Evolutionary conservation across 2,113 vertebrate species (phyloP), one percentile per base, ranked within the genome.

Genomic region (Lophochroa leadbeateri): DNA sequence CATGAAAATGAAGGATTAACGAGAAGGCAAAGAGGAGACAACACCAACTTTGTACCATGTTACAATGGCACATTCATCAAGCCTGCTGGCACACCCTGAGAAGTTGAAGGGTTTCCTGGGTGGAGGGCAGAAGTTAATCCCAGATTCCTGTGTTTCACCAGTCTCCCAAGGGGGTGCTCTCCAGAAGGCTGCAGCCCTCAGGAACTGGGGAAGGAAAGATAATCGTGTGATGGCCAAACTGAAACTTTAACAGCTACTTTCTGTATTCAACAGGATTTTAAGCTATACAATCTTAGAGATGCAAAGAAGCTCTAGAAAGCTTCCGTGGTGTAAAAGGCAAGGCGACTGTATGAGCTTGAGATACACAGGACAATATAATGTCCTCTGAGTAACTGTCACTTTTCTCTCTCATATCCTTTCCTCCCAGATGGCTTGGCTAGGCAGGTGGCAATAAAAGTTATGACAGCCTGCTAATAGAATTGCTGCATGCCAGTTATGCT

Each of bases 401-500:
- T 57, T 23, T 39, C 5, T 12, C 14, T 70, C 71, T 49, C 33
- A 4, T 0, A 50, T 64, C 57, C 68, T 72, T 25, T 81, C 74
- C 60, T 92, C 86, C 69, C 82, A 84, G 79, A 64, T 46, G 53
- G 82, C 44, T 25, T 47, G 39, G 79, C 81, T 9, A 85, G 70
- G 64, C 75, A 94, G 86, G 81, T 75, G 83, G 79, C 47, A 92
- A 78, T 64, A 64, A 52, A 72, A 92, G 90, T 41, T 72, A 63
- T 64, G 90, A 84, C 82, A 84, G 70, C 0, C 15, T 44, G 92
- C 86, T 92, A 84, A 82, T 63, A 90, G 79, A 94, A 87, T 16
- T 68, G 74, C 63, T 52, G 64, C 27, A 41, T 25, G 53, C 44
- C 71, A 74, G 76, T 23, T 37, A n/a, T 3, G 15, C 27, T 61